Conservation (phyloP, 2,888 invertebrate species). For the Dryococelus australis region DNA sequence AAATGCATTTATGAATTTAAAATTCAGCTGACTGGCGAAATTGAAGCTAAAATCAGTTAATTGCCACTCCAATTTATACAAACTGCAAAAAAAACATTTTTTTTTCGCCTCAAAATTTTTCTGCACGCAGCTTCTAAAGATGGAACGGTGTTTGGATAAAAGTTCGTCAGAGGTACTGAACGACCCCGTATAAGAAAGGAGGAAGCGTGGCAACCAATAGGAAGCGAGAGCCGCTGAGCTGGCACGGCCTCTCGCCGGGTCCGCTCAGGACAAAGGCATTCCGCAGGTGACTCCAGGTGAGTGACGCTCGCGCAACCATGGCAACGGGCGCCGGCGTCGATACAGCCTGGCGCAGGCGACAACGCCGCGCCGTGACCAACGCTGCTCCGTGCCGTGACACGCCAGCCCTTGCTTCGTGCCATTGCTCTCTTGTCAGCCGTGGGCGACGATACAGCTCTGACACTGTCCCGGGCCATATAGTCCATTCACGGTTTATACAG, state of each 20-base stretch:
- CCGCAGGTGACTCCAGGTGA: not conserved
- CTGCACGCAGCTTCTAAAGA: too few species aligned
- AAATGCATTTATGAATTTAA: too few species aligned
- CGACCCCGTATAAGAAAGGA: not conserved
- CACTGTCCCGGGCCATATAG: too few species aligned
- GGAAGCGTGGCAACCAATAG: too few species aligned
- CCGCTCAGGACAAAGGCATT: not conserved
- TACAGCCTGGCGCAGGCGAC: not conserved
- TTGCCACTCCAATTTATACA: too few species aligned
- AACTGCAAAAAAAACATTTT: too few species aligned
- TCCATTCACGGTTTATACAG: too few species aligned
- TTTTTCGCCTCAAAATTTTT: too few species aligned
- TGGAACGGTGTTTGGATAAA: too few species aligned
- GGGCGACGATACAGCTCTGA: not conserved
- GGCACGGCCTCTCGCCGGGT: not conserved
- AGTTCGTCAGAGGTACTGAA: not conserved
- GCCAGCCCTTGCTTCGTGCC: not conserved
- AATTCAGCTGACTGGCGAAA: too few species aligned
- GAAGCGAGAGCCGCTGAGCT: too few species aligned
- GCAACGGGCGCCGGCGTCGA: conserved; percentile 1
- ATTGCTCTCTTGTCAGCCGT: not conserved
- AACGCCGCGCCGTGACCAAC: not conserved
- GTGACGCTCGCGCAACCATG: not conserved
- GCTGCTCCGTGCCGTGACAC: not conserved
- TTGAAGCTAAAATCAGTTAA: too few species aligned